Evolutionary conservation across 2,888 invertebrate species (phyloP).

Genomic region (Pachymerium ferrugineum): DNA sequence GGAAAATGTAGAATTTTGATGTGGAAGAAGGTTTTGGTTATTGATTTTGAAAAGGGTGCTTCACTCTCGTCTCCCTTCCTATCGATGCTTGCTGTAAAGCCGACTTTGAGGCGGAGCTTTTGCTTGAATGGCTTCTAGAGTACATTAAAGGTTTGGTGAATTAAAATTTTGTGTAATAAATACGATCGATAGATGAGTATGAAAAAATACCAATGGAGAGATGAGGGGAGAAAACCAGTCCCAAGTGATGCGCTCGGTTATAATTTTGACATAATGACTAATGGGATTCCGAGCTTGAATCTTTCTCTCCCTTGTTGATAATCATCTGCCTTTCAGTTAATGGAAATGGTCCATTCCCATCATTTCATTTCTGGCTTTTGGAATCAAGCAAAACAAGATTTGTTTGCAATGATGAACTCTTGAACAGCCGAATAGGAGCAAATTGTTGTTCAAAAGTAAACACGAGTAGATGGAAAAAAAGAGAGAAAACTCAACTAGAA

Average conservation of each 20-base stretch:
- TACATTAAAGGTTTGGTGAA: background rate
- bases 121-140: background rate
- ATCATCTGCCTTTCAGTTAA: constrained; percentile 13
- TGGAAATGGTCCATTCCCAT: constrained; percentile 8
- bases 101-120: background rate
- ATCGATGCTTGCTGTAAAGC: background rate
- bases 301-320: background rate
- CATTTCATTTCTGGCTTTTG: background rate
- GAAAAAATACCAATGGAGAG: background rate
- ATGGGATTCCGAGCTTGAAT: background rate
- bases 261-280: background rate
- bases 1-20: background rate
- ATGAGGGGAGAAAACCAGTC: no score
- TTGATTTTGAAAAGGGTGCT: background rate
- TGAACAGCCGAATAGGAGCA: no score
- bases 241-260: background rate
- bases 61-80: background rate
- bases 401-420: no score
- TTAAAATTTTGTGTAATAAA: background rate
- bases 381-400: background rate
- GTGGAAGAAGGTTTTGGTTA: background rate
- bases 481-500: background rate
- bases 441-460: background rate
- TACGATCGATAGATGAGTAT: background rate
- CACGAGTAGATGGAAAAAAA: background rate